A percentile compares a stretch with the other conserved stretches of the same genome.
Conservation (phyloP, 2,888 invertebrate species). For the Beris morrisii region DNA sequence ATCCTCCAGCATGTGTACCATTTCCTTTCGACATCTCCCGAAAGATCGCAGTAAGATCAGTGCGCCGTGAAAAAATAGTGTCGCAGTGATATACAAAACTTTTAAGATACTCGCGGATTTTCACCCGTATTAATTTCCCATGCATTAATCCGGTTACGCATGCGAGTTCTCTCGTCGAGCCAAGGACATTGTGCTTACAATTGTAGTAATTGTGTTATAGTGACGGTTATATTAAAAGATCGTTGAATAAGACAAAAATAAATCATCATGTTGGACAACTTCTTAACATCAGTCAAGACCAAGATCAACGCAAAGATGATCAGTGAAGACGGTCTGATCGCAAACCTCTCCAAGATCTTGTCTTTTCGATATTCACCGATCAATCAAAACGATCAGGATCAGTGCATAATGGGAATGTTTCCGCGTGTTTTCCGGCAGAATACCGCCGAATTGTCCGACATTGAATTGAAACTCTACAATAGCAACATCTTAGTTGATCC, state of each 20-base stretch:
- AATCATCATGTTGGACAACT: constrained; percentile 37
- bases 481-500: constrained; percentile 46
- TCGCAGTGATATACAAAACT: too few relatives aligned
- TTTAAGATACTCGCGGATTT: too few relatives aligned
- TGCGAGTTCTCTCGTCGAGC: constrained; percentile 19
- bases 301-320: constrained; percentile 21
- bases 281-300: constrained; percentile 30
- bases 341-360: constrained; percentile 29
- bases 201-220: neutral
- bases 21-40: neutral
- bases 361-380: constrained; percentile 33
- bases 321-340: constrained; percentile 21
- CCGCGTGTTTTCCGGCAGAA: constrained; percentile 45
- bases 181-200: constrained; percentile 25
- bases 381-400: constrained; percentile 41
- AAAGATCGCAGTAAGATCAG: too few relatives aligned
- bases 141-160: constrained; percentile 7
- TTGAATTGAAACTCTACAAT: constrained; percentile 44
- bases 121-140: too few relatives aligned
- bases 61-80: too few relatives aligned
- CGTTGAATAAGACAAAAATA: too few relatives aligned
- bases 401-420: constrained; percentile 45
- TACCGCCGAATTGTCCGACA: constrained; percentile 35
- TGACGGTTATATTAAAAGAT: neutral
- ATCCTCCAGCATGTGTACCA: constrained; percentile 18